Conservation (phyloP, 2,797 vertebrate genomes). For the Brachyalestes nurse region DNA sequence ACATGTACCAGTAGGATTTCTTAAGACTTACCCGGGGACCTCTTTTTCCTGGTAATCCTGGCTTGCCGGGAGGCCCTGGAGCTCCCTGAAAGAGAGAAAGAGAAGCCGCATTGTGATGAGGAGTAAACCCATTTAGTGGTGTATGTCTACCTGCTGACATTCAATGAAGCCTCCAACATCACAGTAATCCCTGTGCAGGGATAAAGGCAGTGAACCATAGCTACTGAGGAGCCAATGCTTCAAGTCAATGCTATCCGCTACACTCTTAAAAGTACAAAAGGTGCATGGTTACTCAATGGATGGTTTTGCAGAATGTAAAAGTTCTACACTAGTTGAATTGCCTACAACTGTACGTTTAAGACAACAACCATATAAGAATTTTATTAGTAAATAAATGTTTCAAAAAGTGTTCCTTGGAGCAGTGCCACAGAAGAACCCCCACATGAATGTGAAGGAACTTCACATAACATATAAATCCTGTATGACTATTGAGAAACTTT, state of each 20-base stretch:
- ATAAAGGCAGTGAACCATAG: slow-evolving; percentile 2
- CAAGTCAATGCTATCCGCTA: slow-evolving; percentile 7
- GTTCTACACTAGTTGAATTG: neutral
- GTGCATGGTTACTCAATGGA: neutral
- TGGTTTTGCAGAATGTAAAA: neutral
- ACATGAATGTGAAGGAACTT: neutral
- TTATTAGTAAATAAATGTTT: too few species aligned
- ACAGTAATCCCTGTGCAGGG: slow-evolving; percentile 13
- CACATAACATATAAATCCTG: neutral
- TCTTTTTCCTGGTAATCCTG: slow-evolving; percentile 89
- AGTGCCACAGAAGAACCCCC: neutral
- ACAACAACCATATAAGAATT: neutral
- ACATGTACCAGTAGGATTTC: slow-evolving; percentile 15
- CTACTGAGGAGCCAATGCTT: neutral
- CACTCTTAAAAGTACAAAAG: neutral
- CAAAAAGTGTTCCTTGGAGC: neutral
- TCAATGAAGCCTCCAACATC: slow-evolving; percentile 14
- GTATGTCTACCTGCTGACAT: slow-evolving; percentile 45
- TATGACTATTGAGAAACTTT: neutral
- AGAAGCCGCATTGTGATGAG: slow-evolving; percentile 48
- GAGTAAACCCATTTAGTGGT: slow-evolving; percentile 45
- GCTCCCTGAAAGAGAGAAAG: slow-evolving; percentile 79
- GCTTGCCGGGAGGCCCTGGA: slow-evolving; percentile 87
- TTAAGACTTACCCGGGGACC: slow-evolving; percentile 87
- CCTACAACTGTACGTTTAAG: neutral